A percentile compares a stretch with the other conserved stretches of the same genome.
These are phyloP conservation scores for Hippocampus barbouri DNA, from an alignment of 2,113 vertebrate genomes.

Conservation along the genomic window DNA sequence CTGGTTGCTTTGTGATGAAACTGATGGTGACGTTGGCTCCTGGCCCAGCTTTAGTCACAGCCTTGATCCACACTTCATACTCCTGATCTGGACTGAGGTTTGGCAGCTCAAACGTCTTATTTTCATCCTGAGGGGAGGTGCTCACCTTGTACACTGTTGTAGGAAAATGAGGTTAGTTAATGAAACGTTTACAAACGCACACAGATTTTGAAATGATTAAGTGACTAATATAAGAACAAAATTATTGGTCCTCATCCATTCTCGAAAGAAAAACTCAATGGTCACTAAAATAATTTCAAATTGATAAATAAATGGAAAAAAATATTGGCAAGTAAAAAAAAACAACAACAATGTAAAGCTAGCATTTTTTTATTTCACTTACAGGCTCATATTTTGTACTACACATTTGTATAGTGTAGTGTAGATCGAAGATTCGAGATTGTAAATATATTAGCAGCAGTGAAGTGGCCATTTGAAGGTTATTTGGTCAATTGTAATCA, in stretches of 20 bases:
- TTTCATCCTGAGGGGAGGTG: constrained; percentile 8
- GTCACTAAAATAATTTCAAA: too few species aligned
- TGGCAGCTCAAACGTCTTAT: neutral
- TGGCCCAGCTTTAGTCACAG: constrained; percentile 53
- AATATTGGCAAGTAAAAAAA: too few species aligned
- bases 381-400: too few species aligned
- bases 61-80: constrained; percentile 62
- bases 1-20: constrained; percentile 33
- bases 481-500: too few species aligned
- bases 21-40: constrained; percentile 28
- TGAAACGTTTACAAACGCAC: neutral
- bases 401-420: too few species aligned
- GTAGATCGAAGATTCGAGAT: too few species aligned
- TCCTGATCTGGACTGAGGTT: constrained; percentile 37
- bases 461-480: too few species aligned
- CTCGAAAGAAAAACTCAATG: neutral
- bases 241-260: neutral
- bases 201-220: neutral
- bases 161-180: constrained; percentile 6
- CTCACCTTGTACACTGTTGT: constrained; percentile 48
- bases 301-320: too few species aligned
- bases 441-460: too few species aligned
- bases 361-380: too few species aligned
- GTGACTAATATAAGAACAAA: neutral
- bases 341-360: too few species aligned